phyloP scores from a whole-genome alignment of 1,140 invertebrate genomes.

The Zaprionus nigranus region DNA sequence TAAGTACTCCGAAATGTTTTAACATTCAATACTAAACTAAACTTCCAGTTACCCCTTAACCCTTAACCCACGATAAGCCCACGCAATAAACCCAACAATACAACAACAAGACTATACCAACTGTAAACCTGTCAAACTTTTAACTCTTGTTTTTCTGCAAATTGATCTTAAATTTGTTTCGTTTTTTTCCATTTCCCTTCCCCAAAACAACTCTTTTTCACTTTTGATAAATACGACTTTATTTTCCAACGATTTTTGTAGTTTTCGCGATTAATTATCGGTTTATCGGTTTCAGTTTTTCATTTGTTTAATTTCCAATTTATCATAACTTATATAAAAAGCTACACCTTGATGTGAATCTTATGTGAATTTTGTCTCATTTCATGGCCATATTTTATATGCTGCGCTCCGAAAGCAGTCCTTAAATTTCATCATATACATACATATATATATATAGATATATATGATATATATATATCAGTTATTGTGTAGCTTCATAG shows the following conservation, averaged over 20 bases:
- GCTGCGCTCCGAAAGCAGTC: conserved; percentile 48
- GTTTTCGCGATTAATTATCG: conserved; percentile 44
- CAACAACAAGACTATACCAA: neutral
- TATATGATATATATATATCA: conserved; percentile 39
- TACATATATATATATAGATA: conserved; percentile 33
- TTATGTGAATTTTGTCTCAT: conserved; percentile 29
- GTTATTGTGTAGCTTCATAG: conserved; percentile 41
- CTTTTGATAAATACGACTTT: conserved; percentile 69
- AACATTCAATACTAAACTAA: neutral
- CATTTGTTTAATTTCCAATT: conserved; percentile 13
- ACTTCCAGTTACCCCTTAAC: neutral
- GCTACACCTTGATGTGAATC: conserved; percentile 55
- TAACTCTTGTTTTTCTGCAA: neutral
- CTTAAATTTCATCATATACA: conserved; percentile 46
- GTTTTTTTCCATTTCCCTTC: neutral
- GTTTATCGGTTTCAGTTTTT: conserved; percentile 34
- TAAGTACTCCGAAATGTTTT: conserved; percentile 19
- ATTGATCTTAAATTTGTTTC: neutral
- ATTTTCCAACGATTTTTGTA: conserved; percentile 60
- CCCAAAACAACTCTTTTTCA: neutral
- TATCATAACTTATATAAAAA: conserved; percentile 60
- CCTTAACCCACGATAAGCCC: neutral
- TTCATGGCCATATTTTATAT: conserved; percentile 65
- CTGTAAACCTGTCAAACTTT: neutral
- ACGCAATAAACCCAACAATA: conserved; percentile 20